These are phyloP conservation scores for Rhagonycha fulva DNA, from an alignment of 2,888 invertebrate species.

Conservation along the genomic window DNA sequence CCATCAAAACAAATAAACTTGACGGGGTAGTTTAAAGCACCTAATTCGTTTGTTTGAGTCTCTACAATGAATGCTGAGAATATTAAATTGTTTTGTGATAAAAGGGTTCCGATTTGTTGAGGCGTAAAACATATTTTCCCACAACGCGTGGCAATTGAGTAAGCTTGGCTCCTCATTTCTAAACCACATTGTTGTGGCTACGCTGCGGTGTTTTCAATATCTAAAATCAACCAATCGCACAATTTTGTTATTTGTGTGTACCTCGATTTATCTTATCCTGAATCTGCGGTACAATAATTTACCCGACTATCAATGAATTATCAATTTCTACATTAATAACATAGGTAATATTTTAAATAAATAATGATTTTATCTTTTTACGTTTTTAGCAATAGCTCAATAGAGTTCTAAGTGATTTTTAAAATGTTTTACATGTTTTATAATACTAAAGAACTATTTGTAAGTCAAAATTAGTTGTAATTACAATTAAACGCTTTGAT, in stretches of 20 bases:
- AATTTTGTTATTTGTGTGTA: background rate
- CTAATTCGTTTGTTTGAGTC: slow-evolving; percentile 21
- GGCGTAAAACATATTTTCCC: slow-evolving; percentile 32
- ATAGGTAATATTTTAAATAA: too few species aligned
- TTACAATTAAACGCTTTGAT: too few species aligned
- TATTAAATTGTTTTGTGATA: slow-evolving; percentile 29
- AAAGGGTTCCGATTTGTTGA: slow-evolving; percentile 25
- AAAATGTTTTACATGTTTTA: too few species aligned
- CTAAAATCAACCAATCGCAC: slow-evolving; percentile 5
- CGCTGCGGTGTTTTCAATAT: slow-evolving; percentile 19
- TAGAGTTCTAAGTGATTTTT: too few species aligned
- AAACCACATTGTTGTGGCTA: slow-evolving; percentile 27
- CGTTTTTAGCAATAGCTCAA: too few species aligned
- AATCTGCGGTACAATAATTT: background rate
- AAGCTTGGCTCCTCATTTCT: slow-evolving; percentile 8
- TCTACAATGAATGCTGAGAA: slow-evolving; percentile 24
- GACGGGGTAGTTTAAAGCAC: slow-evolving; percentile 25
- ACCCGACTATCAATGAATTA: background rate
- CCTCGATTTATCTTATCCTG: background rate
- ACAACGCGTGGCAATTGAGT: slow-evolving; percentile 32
- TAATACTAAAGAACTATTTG: too few species aligned
- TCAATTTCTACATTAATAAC: background rate
- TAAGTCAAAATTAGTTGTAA: too few species aligned
- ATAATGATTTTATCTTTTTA: too few species aligned
- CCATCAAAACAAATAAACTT: slow-evolving; percentile 34